Percentiles rank a stretch among this genome's conserved stretches.
These are phyloP conservation scores for Cyprinodon tularosa DNA, from an alignment of 2,113 vertebrate genomes.

Conservation along the genomic window DNA sequence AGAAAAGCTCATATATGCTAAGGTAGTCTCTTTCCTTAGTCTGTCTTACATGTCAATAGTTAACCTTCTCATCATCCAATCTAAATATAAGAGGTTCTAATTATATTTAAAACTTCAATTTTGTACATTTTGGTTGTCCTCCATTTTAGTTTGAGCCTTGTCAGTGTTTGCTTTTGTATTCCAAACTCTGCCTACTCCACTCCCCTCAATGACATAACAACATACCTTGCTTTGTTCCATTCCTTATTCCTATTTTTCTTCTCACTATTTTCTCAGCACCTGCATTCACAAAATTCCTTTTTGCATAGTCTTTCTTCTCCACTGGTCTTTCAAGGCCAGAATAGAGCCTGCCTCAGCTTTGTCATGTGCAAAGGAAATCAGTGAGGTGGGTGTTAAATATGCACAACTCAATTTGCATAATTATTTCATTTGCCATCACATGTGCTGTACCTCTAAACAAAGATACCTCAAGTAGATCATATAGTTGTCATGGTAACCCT, in stretches of 20 bases:
- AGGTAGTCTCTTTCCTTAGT: slow-evolving; percentile 8
- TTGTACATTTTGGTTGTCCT: slow-evolving; percentile 2
- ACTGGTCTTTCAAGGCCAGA: slow-evolving; percentile 30
- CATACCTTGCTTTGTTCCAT: slow-evolving; percentile 23
- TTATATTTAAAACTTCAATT: slow-evolving; percentile 18
- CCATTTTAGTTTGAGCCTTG: neutral
- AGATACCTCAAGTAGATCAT: slow-evolving; percentile 32
- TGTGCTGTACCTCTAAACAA: slow-evolving; percentile 34
- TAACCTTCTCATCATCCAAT: slow-evolving; percentile 31
- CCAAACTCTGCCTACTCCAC: neutral
- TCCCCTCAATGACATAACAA: neutral
- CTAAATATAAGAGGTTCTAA: slow-evolving; percentile 9
- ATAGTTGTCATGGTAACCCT: slow-evolving; percentile 27
- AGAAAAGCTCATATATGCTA: slow-evolving; percentile 27
- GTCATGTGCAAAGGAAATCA: slow-evolving; percentile 40
- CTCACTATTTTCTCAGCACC: slow-evolving; percentile 28
- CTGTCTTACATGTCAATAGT: slow-evolving; percentile 42
- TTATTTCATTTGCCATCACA: slow-evolving; percentile 46
- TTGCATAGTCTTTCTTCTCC: slow-evolving; percentile 29
- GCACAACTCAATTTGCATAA: slow-evolving; percentile 57
- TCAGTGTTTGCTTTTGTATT: neutral
- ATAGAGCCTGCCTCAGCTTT: slow-evolving; percentile 15
- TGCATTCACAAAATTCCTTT: slow-evolving; percentile 20
- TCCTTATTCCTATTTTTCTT: slow-evolving; percentile 22
- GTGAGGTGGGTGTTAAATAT: slow-evolving; percentile 51